Percentiles rank a stretch among this genome's conserved stretches.
Conservation (phyloP, 37 sponge, comb jelly and placozoan genomes). For the Hormiphora californensis region DNA sequence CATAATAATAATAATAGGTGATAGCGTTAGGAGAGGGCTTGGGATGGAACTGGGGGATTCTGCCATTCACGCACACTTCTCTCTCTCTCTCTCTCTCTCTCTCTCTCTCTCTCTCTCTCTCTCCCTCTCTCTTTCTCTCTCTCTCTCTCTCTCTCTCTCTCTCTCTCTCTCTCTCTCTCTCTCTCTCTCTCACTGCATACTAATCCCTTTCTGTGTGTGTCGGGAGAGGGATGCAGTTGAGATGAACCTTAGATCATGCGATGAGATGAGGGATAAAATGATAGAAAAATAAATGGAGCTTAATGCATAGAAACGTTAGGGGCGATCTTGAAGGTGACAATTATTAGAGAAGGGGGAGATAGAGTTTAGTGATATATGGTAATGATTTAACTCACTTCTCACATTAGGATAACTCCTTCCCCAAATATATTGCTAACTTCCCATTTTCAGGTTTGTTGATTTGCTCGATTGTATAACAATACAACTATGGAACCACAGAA, state of each 20-base stretch:
- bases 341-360: too few species aligned
- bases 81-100: not conserved
- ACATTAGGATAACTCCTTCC: too few species aligned
- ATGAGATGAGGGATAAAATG: too few species aligned
- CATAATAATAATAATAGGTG: not conserved
- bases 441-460: constrained; percentile 26
- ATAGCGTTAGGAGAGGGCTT: not conserved
- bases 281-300: too few species aligned
- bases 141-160: not conserved
- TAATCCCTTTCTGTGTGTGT: not conserved
- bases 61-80: not conserved
- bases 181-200: not conserved
- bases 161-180: not conserved
- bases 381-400: too few species aligned
- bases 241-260: too few species aligned
- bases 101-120: not conserved
- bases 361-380: too few species aligned
- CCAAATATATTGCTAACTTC: too few species aligned
- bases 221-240: too few species aligned
- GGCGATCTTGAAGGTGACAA: too few species aligned
- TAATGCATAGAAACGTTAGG: too few species aligned
- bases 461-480: constrained; percentile 29
- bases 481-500: constrained; percentile 34
- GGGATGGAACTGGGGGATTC: not conserved
- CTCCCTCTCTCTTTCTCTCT: too few species aligned